Evolutionary conservation across 1,140 invertebrate genomes (phyloP).

Genomic region (Platorchestia sp.): DNA sequence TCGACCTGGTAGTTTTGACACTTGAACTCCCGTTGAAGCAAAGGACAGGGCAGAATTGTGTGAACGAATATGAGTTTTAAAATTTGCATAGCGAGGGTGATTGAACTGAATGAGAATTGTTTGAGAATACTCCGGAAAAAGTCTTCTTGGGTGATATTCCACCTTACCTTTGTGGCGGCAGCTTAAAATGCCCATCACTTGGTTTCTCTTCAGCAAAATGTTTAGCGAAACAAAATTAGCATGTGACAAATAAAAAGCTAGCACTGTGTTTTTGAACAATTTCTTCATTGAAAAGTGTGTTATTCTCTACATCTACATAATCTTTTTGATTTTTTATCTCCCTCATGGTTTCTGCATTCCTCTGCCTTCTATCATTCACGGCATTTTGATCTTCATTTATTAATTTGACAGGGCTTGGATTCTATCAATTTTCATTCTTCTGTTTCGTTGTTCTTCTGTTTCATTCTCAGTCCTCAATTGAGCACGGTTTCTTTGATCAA

Average conservation of each 20-base stretch:
- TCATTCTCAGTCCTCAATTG: not conserved
- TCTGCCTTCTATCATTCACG: not conserved
- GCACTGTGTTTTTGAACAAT: not conserved
- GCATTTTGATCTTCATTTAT: not conserved
- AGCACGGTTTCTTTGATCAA: too few species aligned
- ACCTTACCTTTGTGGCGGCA: not conserved
- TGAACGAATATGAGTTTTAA: not conserved
- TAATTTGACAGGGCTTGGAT: not conserved
- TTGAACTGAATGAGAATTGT: not conserved
- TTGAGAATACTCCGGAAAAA: not conserved
- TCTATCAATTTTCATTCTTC: not conserved
- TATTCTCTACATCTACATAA: not conserved
- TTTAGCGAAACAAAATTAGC: not conserved
- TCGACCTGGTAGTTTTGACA: not conserved
- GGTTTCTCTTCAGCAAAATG: conserved; percentile 16
- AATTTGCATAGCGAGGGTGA: not conserved
- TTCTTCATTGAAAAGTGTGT: not conserved
- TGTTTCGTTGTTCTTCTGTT: not conserved
- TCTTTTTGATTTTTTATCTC: not conserved
- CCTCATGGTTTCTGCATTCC: not conserved
- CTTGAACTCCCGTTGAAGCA: conserved; percentile 13
- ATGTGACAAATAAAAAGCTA: not conserved
- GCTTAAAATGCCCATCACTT: not conserved
- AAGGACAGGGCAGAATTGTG: not conserved
- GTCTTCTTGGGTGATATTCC: not conserved